phyloP scores from a whole-genome alignment of 2,113 vertebrate genomes.

The Nyctibius bracteatus region DNA sequence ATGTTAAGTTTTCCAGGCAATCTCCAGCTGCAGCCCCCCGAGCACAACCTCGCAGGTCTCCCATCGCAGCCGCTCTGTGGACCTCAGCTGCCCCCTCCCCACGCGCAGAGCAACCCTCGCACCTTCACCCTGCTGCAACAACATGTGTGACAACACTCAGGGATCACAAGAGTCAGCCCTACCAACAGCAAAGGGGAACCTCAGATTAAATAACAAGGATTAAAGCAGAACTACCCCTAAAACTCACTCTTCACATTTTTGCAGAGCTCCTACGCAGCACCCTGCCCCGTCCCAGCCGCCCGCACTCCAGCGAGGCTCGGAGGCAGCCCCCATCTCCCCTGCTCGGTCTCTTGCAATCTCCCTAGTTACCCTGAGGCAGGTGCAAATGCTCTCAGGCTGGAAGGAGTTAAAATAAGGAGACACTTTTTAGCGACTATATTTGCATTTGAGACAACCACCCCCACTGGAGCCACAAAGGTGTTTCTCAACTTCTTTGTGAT shows the following conservation, averaged over 20 bases:
- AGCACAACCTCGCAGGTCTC: background rate
- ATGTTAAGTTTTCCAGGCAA: background rate
- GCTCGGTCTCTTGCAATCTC: background rate
- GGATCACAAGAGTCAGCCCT: background rate
- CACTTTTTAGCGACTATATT: background rate
- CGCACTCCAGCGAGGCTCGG: rapidly evolving
- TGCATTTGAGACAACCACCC: background rate
- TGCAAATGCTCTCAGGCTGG: background rate
- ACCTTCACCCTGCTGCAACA: background rate
- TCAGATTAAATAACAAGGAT: background rate
- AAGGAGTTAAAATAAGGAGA: background rate
- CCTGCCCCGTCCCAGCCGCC: background rate
- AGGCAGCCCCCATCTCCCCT: background rate
- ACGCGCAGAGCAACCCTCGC: rapidly evolving
- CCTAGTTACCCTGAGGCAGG: background rate
- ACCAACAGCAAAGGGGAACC: background rate
- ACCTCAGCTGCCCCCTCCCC: background rate
- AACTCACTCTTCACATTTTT: background rate
- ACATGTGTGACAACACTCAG: rapidly evolving
- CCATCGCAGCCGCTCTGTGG: background rate
- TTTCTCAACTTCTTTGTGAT: conserved; percentile 12
- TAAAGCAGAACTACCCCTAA: background rate
- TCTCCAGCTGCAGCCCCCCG: background rate
- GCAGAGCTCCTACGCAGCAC: background rate
- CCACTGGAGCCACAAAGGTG: background rate